Evolutionary conservation across 2,888 invertebrate genomes (phyloP).

Genomic region (Meloe dianella): DNA sequence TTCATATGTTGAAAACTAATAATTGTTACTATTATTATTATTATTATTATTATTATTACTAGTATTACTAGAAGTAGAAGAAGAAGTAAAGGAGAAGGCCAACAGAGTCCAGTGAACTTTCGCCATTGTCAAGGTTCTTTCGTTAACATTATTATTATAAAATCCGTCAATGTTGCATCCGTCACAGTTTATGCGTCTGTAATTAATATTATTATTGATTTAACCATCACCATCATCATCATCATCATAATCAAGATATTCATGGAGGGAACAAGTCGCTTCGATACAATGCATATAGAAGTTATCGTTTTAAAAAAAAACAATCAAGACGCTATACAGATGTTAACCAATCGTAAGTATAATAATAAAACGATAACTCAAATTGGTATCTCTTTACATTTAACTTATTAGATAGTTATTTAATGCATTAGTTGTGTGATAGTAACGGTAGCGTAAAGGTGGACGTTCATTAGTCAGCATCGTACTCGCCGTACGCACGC

Average conservation of each 20-base stretch:
- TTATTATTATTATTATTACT: background rate
- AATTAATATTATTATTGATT: conserved; percentile 25
- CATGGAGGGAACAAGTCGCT: background rate
- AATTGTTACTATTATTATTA: background rate
- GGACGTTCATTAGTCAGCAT: no score
- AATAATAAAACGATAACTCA: background rate
- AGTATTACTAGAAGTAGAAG: background rate
- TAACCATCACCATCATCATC: conserved; percentile 13
- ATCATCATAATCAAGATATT: background rate
- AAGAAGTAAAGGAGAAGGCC: conserved; percentile 32
- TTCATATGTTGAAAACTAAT: background rate
- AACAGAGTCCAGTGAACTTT: conserved; percentile 38
- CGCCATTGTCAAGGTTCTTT: conserved; percentile 29
- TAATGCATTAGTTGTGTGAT: no score
- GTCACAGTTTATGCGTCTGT: conserved; percentile 23
- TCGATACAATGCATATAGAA: background rate
- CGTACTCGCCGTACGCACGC: no score
- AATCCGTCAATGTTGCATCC: conserved; percentile 12
- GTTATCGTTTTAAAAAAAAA: background rate
- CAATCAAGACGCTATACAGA: background rate
- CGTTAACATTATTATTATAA: conserved; percentile 20
- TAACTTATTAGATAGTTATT: no score
- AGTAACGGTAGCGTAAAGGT: no score
- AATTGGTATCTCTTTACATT: no score
- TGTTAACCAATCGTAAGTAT: background rate